Percentiles rank a stretch among this genome's conserved stretches.
phyloP scores from a whole-genome alignment of 1,140 invertebrate species.

The Antheraea mylitta region DNA sequence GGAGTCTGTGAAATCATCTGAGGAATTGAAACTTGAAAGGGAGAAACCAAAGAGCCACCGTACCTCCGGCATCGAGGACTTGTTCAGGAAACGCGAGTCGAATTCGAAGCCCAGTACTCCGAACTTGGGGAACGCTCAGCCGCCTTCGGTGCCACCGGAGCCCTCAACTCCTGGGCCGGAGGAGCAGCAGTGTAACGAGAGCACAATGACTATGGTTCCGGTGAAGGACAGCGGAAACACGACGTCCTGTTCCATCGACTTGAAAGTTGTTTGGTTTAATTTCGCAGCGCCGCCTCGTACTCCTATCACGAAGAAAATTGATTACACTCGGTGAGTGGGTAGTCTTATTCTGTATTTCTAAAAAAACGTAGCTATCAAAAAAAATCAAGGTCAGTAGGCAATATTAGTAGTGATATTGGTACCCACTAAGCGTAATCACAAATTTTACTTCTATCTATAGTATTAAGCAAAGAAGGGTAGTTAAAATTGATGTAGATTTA shows the following conservation, averaged over 20 bases:
- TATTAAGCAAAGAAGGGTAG: no score
- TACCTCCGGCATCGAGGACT: conserved; percentile 72
- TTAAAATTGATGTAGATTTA: no score
- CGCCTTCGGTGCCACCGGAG: conserved; percentile 53
- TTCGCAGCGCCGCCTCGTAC: conserved; percentile 97
- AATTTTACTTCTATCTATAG: no score
- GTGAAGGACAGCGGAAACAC: conserved; percentile 83
- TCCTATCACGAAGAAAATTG: conserved; percentile 96
- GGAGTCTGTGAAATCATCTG: conserved; percentile 76
- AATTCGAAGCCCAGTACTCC: conserved; percentile 76
- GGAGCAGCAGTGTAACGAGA: conserved; percentile 55
- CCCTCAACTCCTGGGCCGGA: conserved; percentile 50
- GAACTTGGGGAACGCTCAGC: conserved; percentile 59
- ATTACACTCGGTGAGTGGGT: conserved; percentile 88
- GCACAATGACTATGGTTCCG: conserved; percentile 54
- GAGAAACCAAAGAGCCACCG: conserved; percentile 50
- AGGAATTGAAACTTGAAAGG: conserved; percentile 73
- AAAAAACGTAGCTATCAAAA: no score
- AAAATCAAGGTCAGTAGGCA: no score
- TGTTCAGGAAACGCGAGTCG: conserved; percentile 72
- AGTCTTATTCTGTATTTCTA: background rate
- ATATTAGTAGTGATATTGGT: no score
- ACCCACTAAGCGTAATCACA: no score
- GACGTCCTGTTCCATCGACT: conserved; percentile 90
- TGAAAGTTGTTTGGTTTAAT: conserved; percentile 97